Percentiles rank a stretch among this genome's conserved stretches.
These are phyloP conservation scores for Capitella teleta DNA, from an alignment of 1,140 invertebrate genomes.

Conservation along the genomic window DNA sequence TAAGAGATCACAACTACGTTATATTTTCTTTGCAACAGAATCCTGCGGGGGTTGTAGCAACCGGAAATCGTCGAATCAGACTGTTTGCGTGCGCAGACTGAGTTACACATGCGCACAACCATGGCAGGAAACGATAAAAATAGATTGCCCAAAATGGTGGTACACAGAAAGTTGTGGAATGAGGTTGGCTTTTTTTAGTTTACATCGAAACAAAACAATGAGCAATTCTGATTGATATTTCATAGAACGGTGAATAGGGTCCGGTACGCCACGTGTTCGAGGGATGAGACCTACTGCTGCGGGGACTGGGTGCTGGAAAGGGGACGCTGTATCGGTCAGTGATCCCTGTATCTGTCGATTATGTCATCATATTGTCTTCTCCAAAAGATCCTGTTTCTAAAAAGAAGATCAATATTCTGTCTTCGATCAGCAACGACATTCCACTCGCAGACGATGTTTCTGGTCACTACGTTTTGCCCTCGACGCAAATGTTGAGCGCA, in stretches of 20 bases:
- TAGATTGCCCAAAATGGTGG: slow-evolving; percentile 13
- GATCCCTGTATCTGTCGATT: background rate
- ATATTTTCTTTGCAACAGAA: background rate
- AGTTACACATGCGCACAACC: slow-evolving; percentile 10
- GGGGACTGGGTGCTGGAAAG: background rate
- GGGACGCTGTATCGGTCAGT: background rate
- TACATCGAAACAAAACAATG: background rate
- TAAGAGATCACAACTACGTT: background rate
- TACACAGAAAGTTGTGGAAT: slow-evolving; percentile 10
- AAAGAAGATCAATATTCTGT: background rate
- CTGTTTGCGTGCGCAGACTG: slow-evolving; percentile 6
- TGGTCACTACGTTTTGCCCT: background rate
- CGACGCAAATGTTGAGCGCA: background rate
- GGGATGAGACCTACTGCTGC: slow-evolving; percentile 9
- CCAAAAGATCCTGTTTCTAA: background rate
- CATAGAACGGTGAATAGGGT: slow-evolving; percentile 8
- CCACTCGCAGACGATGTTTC: background rate
- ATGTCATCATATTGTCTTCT: background rate
- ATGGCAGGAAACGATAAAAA: slow-evolving; percentile 11
- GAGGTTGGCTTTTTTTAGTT: slow-evolving; percentile 3
- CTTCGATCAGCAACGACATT: background rate
- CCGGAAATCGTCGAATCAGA: background rate
- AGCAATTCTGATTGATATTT: background rate
- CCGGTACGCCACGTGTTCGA: slow-evolving; percentile 8
- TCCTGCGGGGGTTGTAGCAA: slow-evolving; percentile 10